Conservation (phyloP, 2,888 invertebrate genomes). For the Iphiclides podalirius region DNA sequence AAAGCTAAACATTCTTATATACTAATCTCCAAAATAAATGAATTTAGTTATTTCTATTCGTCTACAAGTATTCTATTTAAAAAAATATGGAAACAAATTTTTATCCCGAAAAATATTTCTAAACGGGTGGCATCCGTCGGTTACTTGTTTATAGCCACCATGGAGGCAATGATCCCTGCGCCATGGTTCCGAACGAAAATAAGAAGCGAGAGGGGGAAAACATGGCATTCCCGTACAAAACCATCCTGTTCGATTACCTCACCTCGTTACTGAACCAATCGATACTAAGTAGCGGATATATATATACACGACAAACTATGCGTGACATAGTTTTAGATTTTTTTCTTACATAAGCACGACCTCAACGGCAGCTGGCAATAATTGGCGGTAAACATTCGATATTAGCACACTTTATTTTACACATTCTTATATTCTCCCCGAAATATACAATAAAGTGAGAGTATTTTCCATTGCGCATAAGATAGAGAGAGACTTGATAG, state of each 20-base stretch:
- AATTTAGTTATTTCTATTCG: too few relatives aligned
- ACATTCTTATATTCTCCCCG: too few relatives aligned
- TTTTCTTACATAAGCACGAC: neutral
- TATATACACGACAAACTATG: neutral
- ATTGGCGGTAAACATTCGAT: neutral
- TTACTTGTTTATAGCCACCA: constrained; percentile 54
- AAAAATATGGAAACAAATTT: too few relatives aligned
- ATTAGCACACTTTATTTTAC: neutral
- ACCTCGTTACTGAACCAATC: constrained; percentile 55
- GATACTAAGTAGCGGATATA: constrained; percentile 37
- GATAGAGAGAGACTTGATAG: too few relatives aligned
- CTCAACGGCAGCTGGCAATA: neutral
- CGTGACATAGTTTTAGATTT: neutral
- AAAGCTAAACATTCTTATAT: too few relatives aligned
- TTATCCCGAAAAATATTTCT: constrained; percentile 28
- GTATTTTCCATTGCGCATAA: too few relatives aligned
- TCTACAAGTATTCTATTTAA: too few relatives aligned
- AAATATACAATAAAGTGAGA: too few relatives aligned
- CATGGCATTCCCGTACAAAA: constrained; percentile 64
- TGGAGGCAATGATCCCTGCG: constrained; percentile 70
- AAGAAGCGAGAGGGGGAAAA: constrained; percentile 51
- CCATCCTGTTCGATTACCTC: constrained; percentile 58
- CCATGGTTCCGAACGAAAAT: constrained; percentile 50
- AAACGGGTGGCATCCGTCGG: constrained; percentile 40
- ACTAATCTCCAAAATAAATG: too few relatives aligned